A percentile compares a stretch with the other conserved stretches of the same genome.
Conservation (phyloP, 1,140 invertebrate genomes). For the Anastrepha obliqua region DNA sequence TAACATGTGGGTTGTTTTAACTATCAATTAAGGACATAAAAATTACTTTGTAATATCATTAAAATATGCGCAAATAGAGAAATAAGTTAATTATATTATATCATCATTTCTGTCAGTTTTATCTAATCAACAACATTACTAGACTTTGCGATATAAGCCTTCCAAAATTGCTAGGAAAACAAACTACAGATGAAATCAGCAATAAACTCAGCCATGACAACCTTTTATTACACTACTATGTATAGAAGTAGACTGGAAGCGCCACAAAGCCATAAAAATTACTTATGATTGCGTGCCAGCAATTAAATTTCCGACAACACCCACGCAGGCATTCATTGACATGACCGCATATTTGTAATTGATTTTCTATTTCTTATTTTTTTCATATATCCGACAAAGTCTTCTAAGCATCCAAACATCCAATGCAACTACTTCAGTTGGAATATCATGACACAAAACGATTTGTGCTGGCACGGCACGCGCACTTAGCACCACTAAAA, state of each 20-base stretch:
- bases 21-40: not conserved
- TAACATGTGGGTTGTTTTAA: too few relatives aligned
- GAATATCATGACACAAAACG: constrained; percentile 7
- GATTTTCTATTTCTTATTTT: not conserved
- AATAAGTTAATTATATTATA: too few relatives aligned
- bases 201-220: too few relatives aligned
- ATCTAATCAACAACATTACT: too few relatives aligned
- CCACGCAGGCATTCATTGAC: not conserved
- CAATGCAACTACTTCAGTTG: not conserved
- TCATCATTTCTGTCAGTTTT: too few relatives aligned
- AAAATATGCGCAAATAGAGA: too few relatives aligned
- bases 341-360: not conserved
- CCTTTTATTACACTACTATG: too few relatives aligned
- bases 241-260: too few relatives aligned
- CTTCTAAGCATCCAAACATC: not conserved
- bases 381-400: not conserved
- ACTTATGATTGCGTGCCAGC: not conserved
- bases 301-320: constrained; percentile 11
- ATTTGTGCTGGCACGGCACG: not conserved
- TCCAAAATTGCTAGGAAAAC: too few relatives aligned
- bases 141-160: too few relatives aligned
- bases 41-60: too few relatives aligned
- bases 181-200: too few relatives aligned
- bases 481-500: constrained; percentile 15
- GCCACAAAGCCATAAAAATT: not conserved